These are phyloP conservation scores for Silurus aristotelis DNA, from an alignment of 2,797 vertebrate species.

Conservation along the genomic window DNA sequence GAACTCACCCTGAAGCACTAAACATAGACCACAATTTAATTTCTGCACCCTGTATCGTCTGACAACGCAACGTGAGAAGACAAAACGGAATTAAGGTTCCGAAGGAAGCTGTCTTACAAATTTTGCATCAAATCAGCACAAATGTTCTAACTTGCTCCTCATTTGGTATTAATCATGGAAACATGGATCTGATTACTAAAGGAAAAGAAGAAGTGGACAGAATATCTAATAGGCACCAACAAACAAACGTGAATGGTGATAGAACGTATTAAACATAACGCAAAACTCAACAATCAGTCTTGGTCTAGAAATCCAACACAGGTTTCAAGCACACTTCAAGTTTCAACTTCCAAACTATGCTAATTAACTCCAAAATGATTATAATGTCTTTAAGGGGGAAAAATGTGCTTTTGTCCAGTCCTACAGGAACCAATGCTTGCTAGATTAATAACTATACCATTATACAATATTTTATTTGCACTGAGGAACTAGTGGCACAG, in stretches of 20 bases:
- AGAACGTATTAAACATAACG: neutral
- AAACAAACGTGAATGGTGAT: neutral
- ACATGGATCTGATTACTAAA: neutral
- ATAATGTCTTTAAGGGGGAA: neutral
- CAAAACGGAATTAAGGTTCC: constrained; percentile 41
- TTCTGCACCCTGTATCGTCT: constrained; percentile 12
- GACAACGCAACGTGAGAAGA: constrained; percentile 27
- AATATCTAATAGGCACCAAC: neutral
- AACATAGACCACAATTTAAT: constrained; percentile 15
- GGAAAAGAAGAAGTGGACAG: neutral
- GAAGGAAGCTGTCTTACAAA: constrained; percentile 17
- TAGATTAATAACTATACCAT: neutral
- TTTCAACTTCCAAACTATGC: neutral
- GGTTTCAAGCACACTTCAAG: neutral
- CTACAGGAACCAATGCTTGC: neutral
- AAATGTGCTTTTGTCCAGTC: neutral
- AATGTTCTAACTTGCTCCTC: neutral
- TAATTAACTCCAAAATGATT: neutral
- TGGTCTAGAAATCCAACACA: neutral
- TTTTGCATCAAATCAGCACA: neutral
- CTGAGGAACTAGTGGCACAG: neutral
- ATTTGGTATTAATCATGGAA: neutral
- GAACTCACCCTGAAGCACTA: neutral
- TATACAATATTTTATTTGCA: neutral
- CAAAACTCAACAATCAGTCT: neutral